Evolutionary conservation across 2,113 vertebrate species (phyloP).

Genomic region (Phoenicopterus ruber): DNA sequence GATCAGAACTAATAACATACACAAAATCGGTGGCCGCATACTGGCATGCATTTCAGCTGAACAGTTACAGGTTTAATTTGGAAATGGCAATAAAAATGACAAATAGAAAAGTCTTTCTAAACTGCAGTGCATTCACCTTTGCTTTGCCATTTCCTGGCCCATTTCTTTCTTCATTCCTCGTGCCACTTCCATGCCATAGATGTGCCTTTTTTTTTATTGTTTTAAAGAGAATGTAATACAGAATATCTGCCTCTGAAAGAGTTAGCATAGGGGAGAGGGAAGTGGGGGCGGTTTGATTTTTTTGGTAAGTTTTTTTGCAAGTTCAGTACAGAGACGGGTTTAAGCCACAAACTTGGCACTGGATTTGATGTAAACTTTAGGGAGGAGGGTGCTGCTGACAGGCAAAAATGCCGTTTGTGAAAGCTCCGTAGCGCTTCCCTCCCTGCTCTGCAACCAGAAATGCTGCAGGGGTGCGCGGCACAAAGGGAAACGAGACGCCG

Average conservation of each 20-base stretch:
- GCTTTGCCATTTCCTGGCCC: neutral
- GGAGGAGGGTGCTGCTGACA: neutral
- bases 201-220: neutral
- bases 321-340: neutral
- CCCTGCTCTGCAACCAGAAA: neutral
- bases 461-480: neutral
- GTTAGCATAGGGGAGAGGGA: neutral
- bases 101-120: neutral
- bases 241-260: neutral
- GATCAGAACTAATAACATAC: neutral
- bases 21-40: neutral
- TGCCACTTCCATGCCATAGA: neutral
- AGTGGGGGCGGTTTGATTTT: rapidly evolving
- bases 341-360: neutral
- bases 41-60: neutral
- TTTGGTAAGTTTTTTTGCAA: neutral
- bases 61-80: neutral
- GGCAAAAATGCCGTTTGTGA: neutral
- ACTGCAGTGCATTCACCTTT: neutral
- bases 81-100: neutral
- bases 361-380: neutral
- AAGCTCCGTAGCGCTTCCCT: neutral
- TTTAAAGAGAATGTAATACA: neutral
- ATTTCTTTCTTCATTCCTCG: neutral
- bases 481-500: neutral